Conservation (phyloP, 2,113 vertebrate species). For the Asarcornis scutulata region DNA sequence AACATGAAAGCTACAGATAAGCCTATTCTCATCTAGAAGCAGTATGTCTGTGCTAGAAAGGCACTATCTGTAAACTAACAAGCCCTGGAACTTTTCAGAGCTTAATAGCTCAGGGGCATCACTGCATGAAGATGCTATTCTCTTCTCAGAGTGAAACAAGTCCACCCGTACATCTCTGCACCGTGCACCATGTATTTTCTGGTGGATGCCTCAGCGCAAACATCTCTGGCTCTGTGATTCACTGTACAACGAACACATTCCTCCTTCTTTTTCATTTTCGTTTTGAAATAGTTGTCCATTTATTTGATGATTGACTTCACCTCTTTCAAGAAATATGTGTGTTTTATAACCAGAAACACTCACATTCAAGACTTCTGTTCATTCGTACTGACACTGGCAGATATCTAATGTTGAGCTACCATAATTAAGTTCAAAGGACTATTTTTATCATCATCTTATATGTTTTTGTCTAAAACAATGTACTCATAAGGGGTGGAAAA, state of each 20-base stretch:
- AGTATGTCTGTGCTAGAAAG: background rate
- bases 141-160: background rate
- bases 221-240: background rate
- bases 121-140: background rate
- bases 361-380: background rate
- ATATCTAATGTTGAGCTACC: background rate
- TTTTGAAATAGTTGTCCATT: background rate
- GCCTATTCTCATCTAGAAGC: background rate
- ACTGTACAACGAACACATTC: background rate
- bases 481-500: background rate
- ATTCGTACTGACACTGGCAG: background rate
- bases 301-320: background rate
- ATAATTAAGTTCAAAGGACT: background rate
- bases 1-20: background rate
- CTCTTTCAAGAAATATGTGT: background rate
- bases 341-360: background rate
- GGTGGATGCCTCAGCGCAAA: background rate
- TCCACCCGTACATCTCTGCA: fast-evolving
- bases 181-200: fast-evolving
- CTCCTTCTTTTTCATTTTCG: background rate
- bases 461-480: background rate
- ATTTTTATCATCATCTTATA: background rate
- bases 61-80: background rate
- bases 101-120: background rate
- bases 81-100: background rate